Percentiles rank a stretch among this genome's conserved stretches.
Evolutionary conservation across 2,797 vertebrate species (phyloP).

Genomic region (Artibeus lituratus): DNA sequence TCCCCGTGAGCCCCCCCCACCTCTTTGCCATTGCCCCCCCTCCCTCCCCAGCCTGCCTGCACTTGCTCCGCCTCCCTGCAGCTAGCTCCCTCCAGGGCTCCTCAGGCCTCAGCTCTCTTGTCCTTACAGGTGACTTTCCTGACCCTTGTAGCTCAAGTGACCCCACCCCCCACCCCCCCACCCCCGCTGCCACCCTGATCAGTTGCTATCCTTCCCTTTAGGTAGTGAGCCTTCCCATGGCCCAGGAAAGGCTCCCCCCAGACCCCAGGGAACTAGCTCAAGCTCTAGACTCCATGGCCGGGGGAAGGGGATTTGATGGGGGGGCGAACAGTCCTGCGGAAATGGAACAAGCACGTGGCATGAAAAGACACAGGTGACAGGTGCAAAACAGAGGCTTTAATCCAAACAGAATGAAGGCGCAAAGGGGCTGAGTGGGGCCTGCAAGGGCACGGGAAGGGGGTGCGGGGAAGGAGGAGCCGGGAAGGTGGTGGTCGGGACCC

Average conservation of each 20-base stretch:
- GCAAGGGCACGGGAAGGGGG: not conserved
- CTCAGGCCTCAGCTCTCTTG: not conserved
- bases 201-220: not conserved
- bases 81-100: not conserved
- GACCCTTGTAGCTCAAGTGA: not conserved
- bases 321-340: not conserved
- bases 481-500: not conserved
- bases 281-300: not conserved
- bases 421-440: not conserved
- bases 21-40: not conserved
- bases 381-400: conserved; percentile 82
- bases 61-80: accelerated
- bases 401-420: conserved; percentile 58
- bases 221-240: too few species aligned
- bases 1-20: not conserved
- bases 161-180: too few species aligned
- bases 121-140: not conserved
- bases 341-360: not conserved
- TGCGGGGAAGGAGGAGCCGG: not conserved
- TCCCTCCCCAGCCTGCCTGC: not conserved
- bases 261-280: not conserved
- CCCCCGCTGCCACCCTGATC: not conserved
- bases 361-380: conserved; percentile 34
- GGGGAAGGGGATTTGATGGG: not conserved
- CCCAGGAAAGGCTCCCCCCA: not conserved